These are phyloP conservation scores for Pipa parva DNA, from an alignment of 2,113 vertebrate genomes.

Conservation along the genomic window DNA sequence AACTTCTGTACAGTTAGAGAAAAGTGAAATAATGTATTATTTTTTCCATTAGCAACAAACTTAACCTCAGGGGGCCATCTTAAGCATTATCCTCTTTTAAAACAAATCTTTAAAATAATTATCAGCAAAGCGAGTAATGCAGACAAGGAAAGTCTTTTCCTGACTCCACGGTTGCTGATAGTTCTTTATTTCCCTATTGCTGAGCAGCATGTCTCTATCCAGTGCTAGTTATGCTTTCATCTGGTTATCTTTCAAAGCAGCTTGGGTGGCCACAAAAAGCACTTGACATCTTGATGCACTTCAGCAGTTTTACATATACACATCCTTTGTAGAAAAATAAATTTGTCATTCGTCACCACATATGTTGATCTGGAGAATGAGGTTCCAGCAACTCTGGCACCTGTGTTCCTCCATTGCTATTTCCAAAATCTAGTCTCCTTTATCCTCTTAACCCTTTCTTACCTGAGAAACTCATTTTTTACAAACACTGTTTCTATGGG, in stretches of 20 bases:
- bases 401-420: constrained; percentile 59
- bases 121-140: constrained; percentile 55
- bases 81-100: constrained; percentile 48
- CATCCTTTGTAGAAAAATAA: constrained; percentile 99
- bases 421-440: constrained; percentile 14
- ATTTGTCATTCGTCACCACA: constrained; percentile 99
- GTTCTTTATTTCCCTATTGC: constrained; percentile 20
- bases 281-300: constrained; percentile 99
- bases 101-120: constrained; percentile 49
- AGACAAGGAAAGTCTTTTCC: constrained; percentile 46
- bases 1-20: neutral
- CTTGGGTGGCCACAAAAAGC: constrained; percentile 98
- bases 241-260: constrained; percentile 98
- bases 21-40: neutral
- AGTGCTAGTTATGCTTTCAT: constrained; percentile 88
- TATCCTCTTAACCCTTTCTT: constrained; percentile 42
- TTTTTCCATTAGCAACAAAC: constrained; percentile 3
- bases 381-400: constrained; percentile 63
- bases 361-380: constrained; percentile 86
- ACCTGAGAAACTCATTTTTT: no score
- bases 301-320: constrained; percentile 99
- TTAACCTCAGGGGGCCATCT: constrained; percentile 25
- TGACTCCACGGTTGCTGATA: constrained; percentile 39
- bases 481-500: no score
- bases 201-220: constrained; percentile 56